Conservation (phyloP, 2,797 vertebrate genomes). For the Sebastes steindachneri region DNA sequence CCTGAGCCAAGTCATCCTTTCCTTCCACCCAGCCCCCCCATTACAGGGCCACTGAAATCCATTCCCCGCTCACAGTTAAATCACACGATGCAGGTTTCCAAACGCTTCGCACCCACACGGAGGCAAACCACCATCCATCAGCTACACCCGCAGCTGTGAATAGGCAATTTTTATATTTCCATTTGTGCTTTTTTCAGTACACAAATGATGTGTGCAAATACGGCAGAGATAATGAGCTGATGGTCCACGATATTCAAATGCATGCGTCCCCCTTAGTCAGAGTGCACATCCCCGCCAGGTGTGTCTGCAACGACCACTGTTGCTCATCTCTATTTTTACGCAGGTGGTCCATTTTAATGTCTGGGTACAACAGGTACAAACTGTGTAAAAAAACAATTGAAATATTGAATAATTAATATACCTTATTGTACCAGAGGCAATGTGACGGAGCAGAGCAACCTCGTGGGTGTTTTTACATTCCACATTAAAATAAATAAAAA, state of each 20-base stretch:
- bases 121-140: slow-evolving; percentile 47
- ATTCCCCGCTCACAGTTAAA: slow-evolving; percentile 61
- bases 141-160: slow-evolving; percentile 30
- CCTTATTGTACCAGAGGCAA: too few species aligned
- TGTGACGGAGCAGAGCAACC: too few species aligned
- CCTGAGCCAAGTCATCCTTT: slow-evolving; percentile 51
- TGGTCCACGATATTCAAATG: slow-evolving; percentile 13
- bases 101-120: slow-evolving; percentile 18
- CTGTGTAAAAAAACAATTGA: too few species aligned
- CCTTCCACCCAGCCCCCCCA: slow-evolving; percentile 20
- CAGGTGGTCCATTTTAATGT: neutral
- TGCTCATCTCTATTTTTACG: neutral
- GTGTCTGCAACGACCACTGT: neutral
- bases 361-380: neutral
- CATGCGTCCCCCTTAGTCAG: slow-evolving; percentile 16
- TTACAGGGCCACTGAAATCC: slow-evolving; percentile 45
- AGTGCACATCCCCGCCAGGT: neutral
- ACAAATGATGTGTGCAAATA: slow-evolving; percentile 53
- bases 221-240: slow-evolving; percentile 37
- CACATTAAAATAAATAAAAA: neutral
- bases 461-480: neutral
- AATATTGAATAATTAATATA: too few species aligned
- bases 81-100: slow-evolving; percentile 48
- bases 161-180: neutral
- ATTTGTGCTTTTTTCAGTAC: slow-evolving; percentile 27